phyloP scores from a whole-genome alignment of 2,888 invertebrate species.

The Autographa pulchrina region DNA sequence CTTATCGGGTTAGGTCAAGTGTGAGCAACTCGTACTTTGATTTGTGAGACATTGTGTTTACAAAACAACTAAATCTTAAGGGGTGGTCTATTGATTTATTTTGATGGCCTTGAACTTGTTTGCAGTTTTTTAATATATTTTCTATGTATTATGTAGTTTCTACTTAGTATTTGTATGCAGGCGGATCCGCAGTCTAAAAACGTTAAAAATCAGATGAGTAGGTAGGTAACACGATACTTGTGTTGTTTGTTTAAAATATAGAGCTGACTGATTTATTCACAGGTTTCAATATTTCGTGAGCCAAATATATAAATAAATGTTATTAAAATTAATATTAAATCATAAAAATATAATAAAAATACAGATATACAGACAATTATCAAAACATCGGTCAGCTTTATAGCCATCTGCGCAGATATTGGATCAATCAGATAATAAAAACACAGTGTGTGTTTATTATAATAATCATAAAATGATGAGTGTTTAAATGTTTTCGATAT shows the following conservation, averaged over 20 bases:
- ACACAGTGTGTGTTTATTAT: no score
- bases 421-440: conserved; percentile 28
- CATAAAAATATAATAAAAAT: conserved; percentile 14
- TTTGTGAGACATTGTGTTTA: not conserved
- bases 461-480: conserved; percentile 22
- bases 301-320: no score
- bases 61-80: not conserved
- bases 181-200: no score
- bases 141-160: no score
- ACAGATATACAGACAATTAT: not conserved
- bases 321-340: not conserved
- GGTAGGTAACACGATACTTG: no score
- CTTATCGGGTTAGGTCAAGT: not conserved
- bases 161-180: no score
- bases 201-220: no score
- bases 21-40: not conserved
- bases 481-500: no score
- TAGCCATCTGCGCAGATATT: conserved; percentile 10
- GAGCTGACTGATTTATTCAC: no score
- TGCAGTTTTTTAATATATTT: no score
- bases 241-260: no score
- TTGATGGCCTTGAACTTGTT: not conserved
- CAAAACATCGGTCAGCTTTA: not conserved
- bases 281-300: no score
- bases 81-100: not conserved